Evolutionary conservation across 2,797 vertebrate species (phyloP), one percentile per base, ranked within the genome.

Genomic region (Huso huso): DNA sequence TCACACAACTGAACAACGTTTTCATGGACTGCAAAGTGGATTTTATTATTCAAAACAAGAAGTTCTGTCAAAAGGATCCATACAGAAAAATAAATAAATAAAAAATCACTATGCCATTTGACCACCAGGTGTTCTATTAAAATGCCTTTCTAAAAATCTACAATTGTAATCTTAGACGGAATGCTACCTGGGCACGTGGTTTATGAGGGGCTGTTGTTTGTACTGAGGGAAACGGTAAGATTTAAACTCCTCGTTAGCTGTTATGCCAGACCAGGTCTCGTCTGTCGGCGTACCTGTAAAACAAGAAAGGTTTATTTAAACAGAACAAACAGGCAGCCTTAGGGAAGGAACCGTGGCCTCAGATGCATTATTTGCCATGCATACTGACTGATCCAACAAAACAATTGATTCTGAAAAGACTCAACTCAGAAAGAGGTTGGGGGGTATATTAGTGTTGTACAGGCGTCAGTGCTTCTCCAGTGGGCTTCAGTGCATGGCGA

Each of bases 171-270:
- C 11, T 49, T 8, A 37, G 50, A 10, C 52, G 3, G n/a, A 55
- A 3, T 49, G n/a, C 73, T 84, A 91, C 90, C 90, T 89, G 73
- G 90, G 90, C 68, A 90, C 88, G 11, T 91, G 88, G 79, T 90
- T 90, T 75, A 91, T 84, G 70, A 91, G 87, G 49, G 79, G 80
- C 79, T 91, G 89, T 67, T 82, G 76, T 81, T 74, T 80, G 72
- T 90, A 90, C 61, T 86, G 83, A 66, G 88, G 88, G 69, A 91
- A 91, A 51, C 85, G 76, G 75, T 91, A 91, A 7, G 87, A 87
- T 73, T 74, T 82, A 72, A 90, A 91, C 69, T 90, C 90, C 49
- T 88, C 88, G 67, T 82, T 90, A 57, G 74, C 76, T 68, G 78
- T 74, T 65, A 90, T 87, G 10, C 83, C 85, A 5, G 87, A 75